A percentile compares a stretch with the other conserved stretches of the same genome.
Conservation (phyloP, 92 coral and sea anemone genomes). For the Phenganax stokvisi region DNA sequence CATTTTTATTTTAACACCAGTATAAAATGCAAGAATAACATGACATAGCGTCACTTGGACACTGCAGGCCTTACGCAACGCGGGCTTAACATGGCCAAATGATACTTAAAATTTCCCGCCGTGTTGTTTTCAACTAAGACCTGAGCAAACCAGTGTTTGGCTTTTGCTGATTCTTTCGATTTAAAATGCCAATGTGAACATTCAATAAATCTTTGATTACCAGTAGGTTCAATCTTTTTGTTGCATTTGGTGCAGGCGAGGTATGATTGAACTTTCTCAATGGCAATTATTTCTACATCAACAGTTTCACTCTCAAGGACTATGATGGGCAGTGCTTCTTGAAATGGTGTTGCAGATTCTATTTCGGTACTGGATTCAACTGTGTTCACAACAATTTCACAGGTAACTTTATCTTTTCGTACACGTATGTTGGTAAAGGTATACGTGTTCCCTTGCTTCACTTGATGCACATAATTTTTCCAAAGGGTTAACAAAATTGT, state of each 20-base stretch:
- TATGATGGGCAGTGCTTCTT: conserved; percentile 4
- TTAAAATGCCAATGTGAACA: neutral
- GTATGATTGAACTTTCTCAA: conserved; percentile 28
- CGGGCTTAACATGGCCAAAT: no score
- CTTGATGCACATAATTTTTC: conserved; percentile 28
- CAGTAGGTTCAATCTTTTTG: conserved; percentile 15
- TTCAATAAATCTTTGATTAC: neutral
- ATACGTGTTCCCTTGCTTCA: conserved; percentile 17
- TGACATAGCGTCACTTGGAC: no score
- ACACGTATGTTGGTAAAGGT: conserved; percentile 23
- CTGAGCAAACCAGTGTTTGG: conserved; percentile 18
- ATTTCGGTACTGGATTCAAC: neutral
- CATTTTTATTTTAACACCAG: no score
- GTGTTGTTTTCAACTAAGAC: conserved; percentile 13
- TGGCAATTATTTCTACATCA: conserved; percentile 29
- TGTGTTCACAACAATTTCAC: conserved; percentile 25
- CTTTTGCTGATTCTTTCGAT: neutral
- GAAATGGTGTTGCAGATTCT: conserved; percentile 3
- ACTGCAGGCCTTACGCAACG: no score
- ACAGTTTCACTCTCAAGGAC: conserved; percentile 20
- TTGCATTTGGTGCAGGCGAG: conserved; percentile 24
- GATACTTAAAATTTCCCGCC: no score
- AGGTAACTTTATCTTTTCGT: conserved; percentile 14
- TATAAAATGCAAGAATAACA: no score
- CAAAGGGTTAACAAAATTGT: conserved; percentile 39